A percentile compares a stretch with the other conserved stretches of the same genome.
Conservation (phyloP, 1,140 invertebrate species). For the Drosophila funebris region DNA sequence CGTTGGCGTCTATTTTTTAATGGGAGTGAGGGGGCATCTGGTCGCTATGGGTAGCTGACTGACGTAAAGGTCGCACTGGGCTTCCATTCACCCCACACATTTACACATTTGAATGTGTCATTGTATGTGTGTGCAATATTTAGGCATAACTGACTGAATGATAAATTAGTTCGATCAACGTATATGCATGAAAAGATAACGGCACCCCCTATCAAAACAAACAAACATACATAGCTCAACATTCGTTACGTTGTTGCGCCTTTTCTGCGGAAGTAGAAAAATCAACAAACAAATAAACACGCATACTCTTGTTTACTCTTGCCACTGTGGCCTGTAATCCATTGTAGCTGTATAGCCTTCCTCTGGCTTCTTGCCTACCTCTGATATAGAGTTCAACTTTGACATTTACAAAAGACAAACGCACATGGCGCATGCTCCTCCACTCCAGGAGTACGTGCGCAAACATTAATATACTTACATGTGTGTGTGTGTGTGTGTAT, state of each 20-base stretch:
- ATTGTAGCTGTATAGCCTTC: slow-evolving; percentile 5
- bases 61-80: slow-evolving; percentile 37
- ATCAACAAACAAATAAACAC: slow-evolving; percentile 48
- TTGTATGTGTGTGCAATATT: neutral
- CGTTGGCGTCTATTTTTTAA: slow-evolving; percentile 4
- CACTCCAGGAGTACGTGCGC: slow-evolving; percentile 4
- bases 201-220: slow-evolving; percentile 27
- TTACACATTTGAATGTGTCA: neutral
- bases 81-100: slow-evolving; percentile 23
- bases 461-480: neutral
- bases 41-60: slow-evolving; percentile 15
- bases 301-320: slow-evolving; percentile 24
- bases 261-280: slow-evolving; percentile 37
- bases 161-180: slow-evolving; percentile 28
- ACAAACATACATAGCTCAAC: slow-evolving; percentile 37
- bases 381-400: slow-evolving; percentile 62
- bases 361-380: neutral
- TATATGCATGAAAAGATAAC: neutral
- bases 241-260: slow-evolving; percentile 24
- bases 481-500: neutral
- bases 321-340: slow-evolving; percentile 26
- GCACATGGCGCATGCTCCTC: slow-evolving; percentile 43
- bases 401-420: slow-evolving; percentile 53
- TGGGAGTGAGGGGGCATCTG: neutral
- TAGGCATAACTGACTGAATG: slow-evolving; percentile 13